These are phyloP conservation scores for Takifugu rubripes DNA, from an alignment of 2,797 vertebrate species.

Conservation along the genomic window DNA sequence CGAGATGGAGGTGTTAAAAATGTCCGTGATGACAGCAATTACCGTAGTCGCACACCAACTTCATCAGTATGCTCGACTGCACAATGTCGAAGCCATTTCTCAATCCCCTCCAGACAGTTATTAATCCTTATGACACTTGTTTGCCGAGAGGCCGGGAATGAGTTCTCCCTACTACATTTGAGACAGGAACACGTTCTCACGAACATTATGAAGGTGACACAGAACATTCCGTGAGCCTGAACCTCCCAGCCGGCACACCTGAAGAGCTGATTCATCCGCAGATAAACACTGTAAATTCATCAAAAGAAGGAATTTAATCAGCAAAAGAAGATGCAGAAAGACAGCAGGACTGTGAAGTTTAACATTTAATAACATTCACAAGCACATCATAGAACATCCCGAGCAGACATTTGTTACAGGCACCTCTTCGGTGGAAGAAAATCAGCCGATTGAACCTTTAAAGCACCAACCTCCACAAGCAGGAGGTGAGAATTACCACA, in stretches of 20 bases:
- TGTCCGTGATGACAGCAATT: too few species aligned
- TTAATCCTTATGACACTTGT: not conserved
- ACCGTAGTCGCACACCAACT: not conserved
- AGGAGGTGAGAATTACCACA: constrained; percentile 17
- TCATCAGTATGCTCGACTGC: not conserved
- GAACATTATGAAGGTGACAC: constrained; percentile 2
- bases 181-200: not conserved
- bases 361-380: constrained; percentile 36
- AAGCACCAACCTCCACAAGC: constrained; percentile 37
- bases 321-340: not conserved
- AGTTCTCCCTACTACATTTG: not conserved
- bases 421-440: constrained; percentile 4
- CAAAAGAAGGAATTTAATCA: not conserved
- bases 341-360: constrained; percentile 19
- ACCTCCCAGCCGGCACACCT: not conserved
- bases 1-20: not conserved
- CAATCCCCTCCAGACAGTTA: not conserved
- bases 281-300: not conserved
- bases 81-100: not conserved
- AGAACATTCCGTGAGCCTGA: not conserved
- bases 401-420: constrained; percentile 18
- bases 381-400: constrained; percentile 26
- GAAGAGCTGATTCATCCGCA: not conserved
- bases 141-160: not conserved
- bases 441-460: constrained; percentile 17